phyloP scores from a whole-genome alignment of 2,797 vertebrate genomes.

The Lepus townsendii region DNA sequence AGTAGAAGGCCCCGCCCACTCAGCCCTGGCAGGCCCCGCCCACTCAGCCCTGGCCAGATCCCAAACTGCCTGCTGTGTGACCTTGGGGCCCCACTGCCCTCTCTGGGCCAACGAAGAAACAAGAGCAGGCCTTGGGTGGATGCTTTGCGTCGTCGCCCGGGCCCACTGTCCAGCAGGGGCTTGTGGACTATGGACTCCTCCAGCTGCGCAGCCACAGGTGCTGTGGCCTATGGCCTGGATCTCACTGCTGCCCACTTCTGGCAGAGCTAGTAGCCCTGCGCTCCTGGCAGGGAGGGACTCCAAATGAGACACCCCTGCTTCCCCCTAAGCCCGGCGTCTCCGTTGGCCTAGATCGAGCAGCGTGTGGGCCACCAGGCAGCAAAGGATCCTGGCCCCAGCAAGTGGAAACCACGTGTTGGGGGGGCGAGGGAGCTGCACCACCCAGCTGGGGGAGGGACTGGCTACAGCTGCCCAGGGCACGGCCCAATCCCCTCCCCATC shows the following conservation, averaged over 20 bases:
- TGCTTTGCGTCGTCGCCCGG: background rate
- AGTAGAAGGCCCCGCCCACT: background rate
- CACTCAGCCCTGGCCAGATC: background rate
- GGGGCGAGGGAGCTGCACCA: background rate
- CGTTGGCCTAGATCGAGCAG: background rate
- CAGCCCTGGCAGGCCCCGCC: background rate
- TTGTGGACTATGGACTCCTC: background rate
- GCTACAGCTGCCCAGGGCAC: too few relatives aligned
- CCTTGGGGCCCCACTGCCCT: background rate
- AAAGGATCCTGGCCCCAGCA: background rate
- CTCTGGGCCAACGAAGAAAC: constrained; percentile 2
- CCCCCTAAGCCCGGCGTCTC: background rate
- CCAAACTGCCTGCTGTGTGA: background rate
- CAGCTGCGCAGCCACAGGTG: background rate
- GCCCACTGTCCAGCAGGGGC: too few relatives aligned
- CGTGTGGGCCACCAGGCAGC: background rate
- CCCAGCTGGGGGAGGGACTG: background rate
- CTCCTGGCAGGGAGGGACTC: background rate
- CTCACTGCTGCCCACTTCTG: background rate
- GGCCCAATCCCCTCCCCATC: background rate
- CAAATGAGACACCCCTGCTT: background rate
- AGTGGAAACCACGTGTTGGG: background rate
- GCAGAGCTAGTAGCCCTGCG: background rate
- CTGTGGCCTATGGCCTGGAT: background rate
- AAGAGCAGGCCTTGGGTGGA: background rate